phyloP scores from a whole-genome alignment of 2,113 vertebrate genomes.

The Mormyrus lacerda region DNA sequence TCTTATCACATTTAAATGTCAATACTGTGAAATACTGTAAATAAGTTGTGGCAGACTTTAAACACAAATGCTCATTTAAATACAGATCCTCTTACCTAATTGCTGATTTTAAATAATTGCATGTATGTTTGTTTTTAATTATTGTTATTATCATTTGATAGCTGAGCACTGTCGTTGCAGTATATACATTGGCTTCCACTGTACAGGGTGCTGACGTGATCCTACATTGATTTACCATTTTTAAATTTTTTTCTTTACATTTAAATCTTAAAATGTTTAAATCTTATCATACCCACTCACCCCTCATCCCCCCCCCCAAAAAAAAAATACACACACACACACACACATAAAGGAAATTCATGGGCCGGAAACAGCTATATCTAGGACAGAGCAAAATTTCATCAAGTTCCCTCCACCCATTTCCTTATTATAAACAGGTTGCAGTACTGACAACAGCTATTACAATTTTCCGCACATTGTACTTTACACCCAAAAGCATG shows the following conservation, averaged over 20 bases:
- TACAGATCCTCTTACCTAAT: constrained; percentile 58
- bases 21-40: constrained; percentile 76
- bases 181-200: background rate
- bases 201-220: background rate
- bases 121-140: too few species aligned
- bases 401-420: constrained; percentile 10
- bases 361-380: background rate
- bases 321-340: background rate
- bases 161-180: background rate
- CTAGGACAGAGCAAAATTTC: constrained; percentile 4
- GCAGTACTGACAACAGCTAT: background rate
- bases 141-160: background rate
- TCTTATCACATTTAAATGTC: constrained; percentile 87
- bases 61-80: constrained; percentile 54
- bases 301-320: too few species aligned
- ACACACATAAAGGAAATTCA: background rate
- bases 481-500: constrained; percentile 5
- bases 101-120: constrained; percentile 67
- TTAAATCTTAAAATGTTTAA: background rate
- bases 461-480: background rate
- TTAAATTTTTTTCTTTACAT: background rate
- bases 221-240: background rate
- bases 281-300: background rate
- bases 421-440: background rate
- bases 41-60: constrained; percentile 74